These are phyloP conservation scores for Plagodis pulveraria DNA, from an alignment of 2,888 invertebrate genomes.

Conservation along the genomic window DNA sequence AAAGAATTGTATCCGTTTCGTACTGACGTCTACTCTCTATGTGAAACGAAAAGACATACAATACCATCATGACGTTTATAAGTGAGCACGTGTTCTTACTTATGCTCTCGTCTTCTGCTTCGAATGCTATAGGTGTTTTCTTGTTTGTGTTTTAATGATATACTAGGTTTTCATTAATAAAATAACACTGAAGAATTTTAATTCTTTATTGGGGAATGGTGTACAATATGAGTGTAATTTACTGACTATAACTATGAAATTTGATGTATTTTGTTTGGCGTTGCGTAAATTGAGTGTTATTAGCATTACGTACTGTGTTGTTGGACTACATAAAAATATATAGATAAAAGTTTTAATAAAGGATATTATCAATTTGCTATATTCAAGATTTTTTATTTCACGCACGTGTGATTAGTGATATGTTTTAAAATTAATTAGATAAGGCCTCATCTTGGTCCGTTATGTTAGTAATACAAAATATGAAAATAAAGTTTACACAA, in stretches of 20 bases:
- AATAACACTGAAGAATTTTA: conserved; percentile 47
- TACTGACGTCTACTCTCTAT: too few species aligned
- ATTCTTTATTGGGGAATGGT: conserved; percentile 73
- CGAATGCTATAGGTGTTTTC: too few species aligned
- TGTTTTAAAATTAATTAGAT: conserved; percentile 35
- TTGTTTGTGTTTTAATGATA: too few species aligned
- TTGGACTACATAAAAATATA: conserved; percentile 39
- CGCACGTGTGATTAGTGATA: conserved; percentile 42
- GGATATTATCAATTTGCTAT: conserved; percentile 48
- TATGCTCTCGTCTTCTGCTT: too few species aligned
- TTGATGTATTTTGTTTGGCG: conserved; percentile 27
- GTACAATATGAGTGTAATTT: conserved; percentile 56
- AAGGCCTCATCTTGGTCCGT: conserved; percentile 42
- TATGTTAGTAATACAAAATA: conserved; percentile 39
- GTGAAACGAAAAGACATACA: too few species aligned
- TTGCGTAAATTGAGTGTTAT: conserved; percentile 51
- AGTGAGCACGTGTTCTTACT: too few species aligned
- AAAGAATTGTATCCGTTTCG: too few species aligned
- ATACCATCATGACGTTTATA: too few species aligned
- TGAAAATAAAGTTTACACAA: conserved; percentile 38
- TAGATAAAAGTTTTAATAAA: conserved; percentile 61
- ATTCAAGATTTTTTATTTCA: conserved; percentile 44
- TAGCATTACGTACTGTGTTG: conserved; percentile 44
- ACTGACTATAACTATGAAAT: conserved; percentile 37
- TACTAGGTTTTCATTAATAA: conserved; percentile 34